Conservation (phyloP, 2,797 vertebrate genomes). For the Acanthis flammea region DNA sequence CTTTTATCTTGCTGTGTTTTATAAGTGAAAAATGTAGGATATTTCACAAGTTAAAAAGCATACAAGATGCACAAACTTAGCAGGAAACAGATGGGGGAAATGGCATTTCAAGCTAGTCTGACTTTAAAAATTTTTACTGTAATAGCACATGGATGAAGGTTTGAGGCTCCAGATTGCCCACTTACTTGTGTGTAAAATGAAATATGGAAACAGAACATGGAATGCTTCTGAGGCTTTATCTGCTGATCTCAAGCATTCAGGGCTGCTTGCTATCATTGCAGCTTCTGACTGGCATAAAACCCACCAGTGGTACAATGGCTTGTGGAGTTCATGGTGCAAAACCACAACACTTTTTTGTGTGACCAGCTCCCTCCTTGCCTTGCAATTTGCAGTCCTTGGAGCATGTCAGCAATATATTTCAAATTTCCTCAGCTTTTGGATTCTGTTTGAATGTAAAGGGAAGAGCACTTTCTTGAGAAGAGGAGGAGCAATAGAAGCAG, state of each 20-base stretch:
- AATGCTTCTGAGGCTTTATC: neutral
- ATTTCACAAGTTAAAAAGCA: neutral
- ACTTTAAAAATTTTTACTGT: neutral
- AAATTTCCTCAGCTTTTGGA: neutral
- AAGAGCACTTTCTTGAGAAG: neutral
- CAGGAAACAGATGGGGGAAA: neutral
- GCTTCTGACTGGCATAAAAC: neutral
- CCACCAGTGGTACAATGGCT: neutral
- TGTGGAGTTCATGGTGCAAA: neutral
- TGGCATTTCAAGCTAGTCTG: neutral
- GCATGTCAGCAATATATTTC: neutral
- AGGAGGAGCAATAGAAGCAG: neutral
- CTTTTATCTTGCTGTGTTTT: neutral
- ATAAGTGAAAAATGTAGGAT: neutral
- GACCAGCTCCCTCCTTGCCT: neutral
- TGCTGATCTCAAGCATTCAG: neutral
- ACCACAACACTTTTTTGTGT: neutral
- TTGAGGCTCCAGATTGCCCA: neutral
- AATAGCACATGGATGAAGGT: neutral
- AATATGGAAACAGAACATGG: neutral
- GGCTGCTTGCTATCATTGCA: neutral
- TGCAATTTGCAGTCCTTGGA: neutral
- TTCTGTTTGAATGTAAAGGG: neutral
- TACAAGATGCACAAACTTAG: neutral
- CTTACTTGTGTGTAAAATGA: neutral